Base-by-base conservation (phyloP, 2,797 vertebrate species). In the Ctenopoma multispine region DNA sequence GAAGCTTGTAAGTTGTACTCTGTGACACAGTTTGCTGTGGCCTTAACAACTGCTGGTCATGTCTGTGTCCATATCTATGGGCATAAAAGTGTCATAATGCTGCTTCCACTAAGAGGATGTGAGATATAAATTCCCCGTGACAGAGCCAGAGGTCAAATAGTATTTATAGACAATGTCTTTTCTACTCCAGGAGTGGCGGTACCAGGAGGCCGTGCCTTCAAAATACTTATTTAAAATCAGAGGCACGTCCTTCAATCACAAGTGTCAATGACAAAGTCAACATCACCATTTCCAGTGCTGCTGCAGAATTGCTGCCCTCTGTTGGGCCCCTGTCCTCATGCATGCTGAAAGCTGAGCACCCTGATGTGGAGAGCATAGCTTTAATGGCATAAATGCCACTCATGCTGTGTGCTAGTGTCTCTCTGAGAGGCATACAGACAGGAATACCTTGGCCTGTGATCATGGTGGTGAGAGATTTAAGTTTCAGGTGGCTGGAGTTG, bases 401-500 rank as follows among this genome's bases (percentile, higher is more conserved):
- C 79, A 49, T 87, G 79, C 74, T 80, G 77, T 72, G 82, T 74
- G 85, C 73, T 54, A 65, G 81, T 34, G 65, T n/a, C n/a, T 69
- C 69, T 77, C 81, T 64, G 73, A 27, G 84, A 74, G 83, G 83
- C 83, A 86, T 59, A 69, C 73, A 49, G 62, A 72, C 90, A 89
- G 73, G 83, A 91, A 93, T 90, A 82, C 87, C 81, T 83, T 64
- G 81, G 82, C 83, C 79, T 88, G 77, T 89, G 86, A 92, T 90
- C 87, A 72, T 71, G 62, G 76, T 83, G 86, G 79, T 75, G 81
- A 87, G 73, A 79, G 87, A 86, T 71, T 93, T 80, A 61, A 84
- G 87, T 94, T 93, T 93, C 93, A 90, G 82, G 81, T 82, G 85
- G 85, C 82, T 75, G 71, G 81, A 86, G 80, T 67, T 51, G 85